These are phyloP conservation scores for Pandemis heparana DNA, from an alignment of 2,888 invertebrate genomes.

Conservation along the genomic window DNA sequence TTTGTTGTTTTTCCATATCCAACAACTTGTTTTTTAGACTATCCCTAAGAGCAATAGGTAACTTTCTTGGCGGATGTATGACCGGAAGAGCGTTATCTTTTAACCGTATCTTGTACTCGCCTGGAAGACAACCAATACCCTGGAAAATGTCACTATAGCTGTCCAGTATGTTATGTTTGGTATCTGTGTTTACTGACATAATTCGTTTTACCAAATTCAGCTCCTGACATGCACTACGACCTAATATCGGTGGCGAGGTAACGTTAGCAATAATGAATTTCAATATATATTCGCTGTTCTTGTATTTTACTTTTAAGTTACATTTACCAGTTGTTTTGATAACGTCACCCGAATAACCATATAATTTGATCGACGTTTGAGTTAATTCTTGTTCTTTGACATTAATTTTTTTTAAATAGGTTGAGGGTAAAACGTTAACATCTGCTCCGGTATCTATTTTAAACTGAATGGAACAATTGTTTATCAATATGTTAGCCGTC, in stretches of 20 bases:
- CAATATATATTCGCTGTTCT: constrained; percentile 40
- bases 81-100: constrained; percentile 41
- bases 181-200: constrained; percentile 1
- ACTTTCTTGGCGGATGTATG: constrained; percentile 47
- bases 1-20: constrained; percentile 46
- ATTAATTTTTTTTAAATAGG: constrained; percentile 17
- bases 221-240: constrained; percentile 44
- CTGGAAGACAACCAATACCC: constrained; percentile 43
- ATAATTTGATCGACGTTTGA: constrained; percentile 33
- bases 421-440: constrained; percentile 46
- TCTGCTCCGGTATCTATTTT: constrained; percentile 49
- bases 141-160: constrained; percentile 41
- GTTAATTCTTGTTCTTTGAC: constrained; percentile 38
- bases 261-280: constrained; percentile 44
- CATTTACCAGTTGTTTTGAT: constrained; percentile 45
- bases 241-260: constrained; percentile 42
- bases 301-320: constrained; percentile 43
- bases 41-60: constrained; percentile 47
- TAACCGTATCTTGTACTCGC: constrained; percentile 43
- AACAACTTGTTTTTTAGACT: constrained; percentile 45
- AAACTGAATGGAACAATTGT: constrained; percentile 41
- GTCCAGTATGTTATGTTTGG: constrained; percentile 20
- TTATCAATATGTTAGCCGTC: constrained; percentile 42
- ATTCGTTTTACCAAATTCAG: constrained; percentile 45
- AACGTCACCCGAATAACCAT: constrained; percentile 44